Evolutionary conservation across 2,113 vertebrate genomes (phyloP), one percentile per base, ranked within the genome.

Genomic region (Macrotis lagotis): DNA sequence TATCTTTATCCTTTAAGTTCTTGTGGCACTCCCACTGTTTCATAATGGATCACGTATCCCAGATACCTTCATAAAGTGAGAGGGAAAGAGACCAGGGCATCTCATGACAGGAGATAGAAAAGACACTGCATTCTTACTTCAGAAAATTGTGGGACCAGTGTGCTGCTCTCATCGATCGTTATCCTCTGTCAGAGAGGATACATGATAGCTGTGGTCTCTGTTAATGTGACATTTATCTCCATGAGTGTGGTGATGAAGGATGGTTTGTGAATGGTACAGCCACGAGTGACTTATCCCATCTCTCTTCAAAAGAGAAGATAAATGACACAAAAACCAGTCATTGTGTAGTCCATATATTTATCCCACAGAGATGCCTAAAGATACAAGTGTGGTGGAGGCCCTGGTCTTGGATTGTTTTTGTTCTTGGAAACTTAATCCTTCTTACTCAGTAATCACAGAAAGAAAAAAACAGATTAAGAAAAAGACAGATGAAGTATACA

Each of bases 301-400:
- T 96, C 14, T 93, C 93, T 92, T 96, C 90, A 95, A 88, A 97
- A 95, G 59, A 51, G 44, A 97, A 95, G 94, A 97, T 88, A 94
- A 97, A 97, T 51, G 83, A 51, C 91, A 93, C 74, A 96, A 95
- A 91, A 4, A 92, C 47, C 31, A 93, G 8, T 4, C 22, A n/a
- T 53, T 31, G 3, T 92, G 88, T 95, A 49, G 90, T 90, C 25
- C 26, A 31, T 93, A 74, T 94, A 88, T 92, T 88, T 95, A 90
- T 90, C 91, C 66, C 50, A 66, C 91, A 96, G 59, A 89, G 91
- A 91, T 0, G 1, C 48, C 48, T 83, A 91, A 3, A 26, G 59
- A 90, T 0, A 24, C 91, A 94, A 83, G 96, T 16, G 94, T 11
- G 22, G 3, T 49, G 14, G 28, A 59, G 28, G 49, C 16, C 51